phyloP scores from a whole-genome alignment of 2,888 invertebrate species.

The Aphodius sticticus region DNA sequence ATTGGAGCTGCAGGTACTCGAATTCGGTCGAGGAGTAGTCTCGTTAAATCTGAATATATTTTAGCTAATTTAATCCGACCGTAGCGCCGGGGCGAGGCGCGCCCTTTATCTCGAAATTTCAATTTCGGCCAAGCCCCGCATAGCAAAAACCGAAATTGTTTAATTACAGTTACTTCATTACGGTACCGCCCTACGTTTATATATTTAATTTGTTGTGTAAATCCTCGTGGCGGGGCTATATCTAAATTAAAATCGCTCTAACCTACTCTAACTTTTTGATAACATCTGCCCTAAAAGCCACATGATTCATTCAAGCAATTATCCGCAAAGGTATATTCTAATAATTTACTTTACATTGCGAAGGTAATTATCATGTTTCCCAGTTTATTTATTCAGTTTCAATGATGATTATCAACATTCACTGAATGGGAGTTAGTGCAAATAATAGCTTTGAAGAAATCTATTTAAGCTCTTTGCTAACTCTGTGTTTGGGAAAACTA shows the following conservation, averaged over 20 bases:
- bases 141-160: not conserved
- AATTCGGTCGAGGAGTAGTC: slow-evolving; percentile 16
- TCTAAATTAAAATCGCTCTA: not conserved
- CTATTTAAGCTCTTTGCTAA: too few species aligned
- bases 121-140: not conserved
- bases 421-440: too few species aligned
- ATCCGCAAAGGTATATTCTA: not conserved
- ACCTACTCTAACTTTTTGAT: not conserved
- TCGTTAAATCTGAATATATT: slow-evolving; percentile 26
- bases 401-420: too few species aligned
- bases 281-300: not conserved
- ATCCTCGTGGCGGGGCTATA: not conserved
- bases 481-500: too few species aligned
- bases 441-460: too few species aligned
- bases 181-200: not conserved
- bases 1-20: too few species aligned
- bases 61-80: slow-evolving; percentile 23
- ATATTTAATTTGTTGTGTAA: not conserved
- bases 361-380: too few species aligned
- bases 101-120: not conserved
- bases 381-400: too few species aligned
- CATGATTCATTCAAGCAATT: not conserved
- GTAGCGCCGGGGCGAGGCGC: not conserved
- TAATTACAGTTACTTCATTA: not conserved
- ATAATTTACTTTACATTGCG: not conserved